Percentiles rank a stretch among this genome's conserved stretches.
These are phyloP conservation scores for Magallana ariakensis DNA, from an alignment of 1,140 invertebrate genomes.

Conservation along the genomic window DNA sequence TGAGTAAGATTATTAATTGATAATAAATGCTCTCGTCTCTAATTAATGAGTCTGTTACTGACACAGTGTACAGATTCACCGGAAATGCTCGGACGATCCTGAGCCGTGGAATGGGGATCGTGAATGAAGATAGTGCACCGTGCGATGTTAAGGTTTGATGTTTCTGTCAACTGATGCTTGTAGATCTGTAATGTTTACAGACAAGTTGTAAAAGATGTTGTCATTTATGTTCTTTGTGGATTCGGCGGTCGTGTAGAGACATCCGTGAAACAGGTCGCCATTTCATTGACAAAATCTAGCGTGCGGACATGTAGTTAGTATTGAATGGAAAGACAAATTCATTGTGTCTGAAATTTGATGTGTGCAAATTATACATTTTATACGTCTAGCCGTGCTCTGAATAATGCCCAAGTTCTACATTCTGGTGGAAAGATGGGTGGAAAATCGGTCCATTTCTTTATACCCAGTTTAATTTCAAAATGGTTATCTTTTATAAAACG, in stretches of 20 bases:
- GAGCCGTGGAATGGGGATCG: neutral
- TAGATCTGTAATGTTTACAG: neutral
- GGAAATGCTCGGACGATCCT: neutral
- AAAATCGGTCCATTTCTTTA: too few relatives aligned
- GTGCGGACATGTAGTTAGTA: neutral
- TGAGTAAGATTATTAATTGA: constrained; percentile 33
- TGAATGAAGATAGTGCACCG: constrained; percentile 2
- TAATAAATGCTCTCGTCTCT: neutral
- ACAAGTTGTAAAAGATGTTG: neutral
- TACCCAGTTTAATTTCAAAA: neutral
- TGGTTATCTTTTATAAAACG: neutral
- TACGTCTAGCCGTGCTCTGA: too few relatives aligned
- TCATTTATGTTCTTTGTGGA: neutral
- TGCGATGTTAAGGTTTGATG: neutral
- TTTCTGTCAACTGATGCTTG: constrained; percentile 29
- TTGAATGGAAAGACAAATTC: neutral
- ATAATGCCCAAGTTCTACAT: too few relatives aligned
- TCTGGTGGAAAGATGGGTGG: too few relatives aligned
- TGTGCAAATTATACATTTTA: neutral
- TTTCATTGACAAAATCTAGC: constrained; percentile 20
- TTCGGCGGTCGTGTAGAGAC: neutral
- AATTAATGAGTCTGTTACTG: neutral
- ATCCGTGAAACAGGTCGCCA: neutral
- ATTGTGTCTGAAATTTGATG: constrained; percentile 26
- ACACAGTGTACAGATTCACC: neutral